phyloP scores from a whole-genome alignment of 2,113 vertebrate genomes.

The Microcebus tavaratra region DNA sequence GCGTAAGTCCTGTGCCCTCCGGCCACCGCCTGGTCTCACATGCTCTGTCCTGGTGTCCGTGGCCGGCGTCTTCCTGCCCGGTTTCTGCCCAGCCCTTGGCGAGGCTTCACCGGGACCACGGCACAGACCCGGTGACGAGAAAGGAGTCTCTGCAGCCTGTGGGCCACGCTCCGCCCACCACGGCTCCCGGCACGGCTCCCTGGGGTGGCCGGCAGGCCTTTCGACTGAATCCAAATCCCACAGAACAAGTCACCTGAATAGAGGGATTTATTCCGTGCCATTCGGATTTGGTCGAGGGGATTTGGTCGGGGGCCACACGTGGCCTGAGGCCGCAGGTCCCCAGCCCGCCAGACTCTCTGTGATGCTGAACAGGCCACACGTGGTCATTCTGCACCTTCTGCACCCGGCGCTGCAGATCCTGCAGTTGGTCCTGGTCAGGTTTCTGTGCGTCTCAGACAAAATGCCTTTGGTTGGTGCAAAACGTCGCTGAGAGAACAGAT shows the following conservation, averaged over 20 bases:
- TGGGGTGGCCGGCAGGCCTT: too few species aligned
- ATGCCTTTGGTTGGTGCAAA: background rate
- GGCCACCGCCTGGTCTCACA: background rate
- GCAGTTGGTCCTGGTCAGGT: too few species aligned
- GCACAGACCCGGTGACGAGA: background rate
- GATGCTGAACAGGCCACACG: background rate
- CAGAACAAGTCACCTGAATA: too few species aligned
- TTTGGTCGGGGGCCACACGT: too few species aligned
- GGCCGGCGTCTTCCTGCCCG: background rate
- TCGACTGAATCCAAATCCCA: too few species aligned
- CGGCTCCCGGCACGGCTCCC: too few species aligned
- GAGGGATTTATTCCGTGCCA: too few species aligned
- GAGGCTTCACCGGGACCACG: background rate
- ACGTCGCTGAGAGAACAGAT: too few species aligned
- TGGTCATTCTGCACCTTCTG: background rate
- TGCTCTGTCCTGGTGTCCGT: background rate
- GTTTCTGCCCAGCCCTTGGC: background rate
- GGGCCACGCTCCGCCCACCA: background rate
- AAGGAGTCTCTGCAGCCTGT: background rate
- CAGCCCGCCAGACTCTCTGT: background rate
- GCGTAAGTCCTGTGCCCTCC: background rate
- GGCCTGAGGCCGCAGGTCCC: too few species aligned
- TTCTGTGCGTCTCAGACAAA: background rate
- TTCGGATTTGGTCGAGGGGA: too few species aligned
- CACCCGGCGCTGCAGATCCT: accelerated